Percentiles rank a stretch among this genome's conserved stretches.
These are phyloP conservation scores for Drosophila niveifrons DNA, from an alignment of 2,888 invertebrate species.

Conservation along the genomic window DNA sequence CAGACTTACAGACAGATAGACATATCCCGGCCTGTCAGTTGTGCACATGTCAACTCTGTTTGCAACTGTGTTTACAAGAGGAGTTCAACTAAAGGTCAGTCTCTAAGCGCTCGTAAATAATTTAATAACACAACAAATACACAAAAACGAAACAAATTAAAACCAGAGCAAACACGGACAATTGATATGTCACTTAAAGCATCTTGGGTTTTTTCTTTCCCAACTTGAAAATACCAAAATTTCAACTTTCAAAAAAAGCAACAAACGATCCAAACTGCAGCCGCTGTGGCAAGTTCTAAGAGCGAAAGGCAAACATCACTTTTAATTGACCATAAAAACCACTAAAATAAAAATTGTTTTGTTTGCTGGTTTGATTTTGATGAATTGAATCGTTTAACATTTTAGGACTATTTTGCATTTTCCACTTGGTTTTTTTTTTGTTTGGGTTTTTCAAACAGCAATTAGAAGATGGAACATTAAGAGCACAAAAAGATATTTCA, in stretches of 20 bases:
- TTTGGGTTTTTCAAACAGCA: slow-evolving; percentile 42
- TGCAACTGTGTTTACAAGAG: slow-evolving; percentile 19
- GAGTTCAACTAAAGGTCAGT: slow-evolving; percentile 59
- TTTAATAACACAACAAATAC: slow-evolving; percentile 47
- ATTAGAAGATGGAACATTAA: slow-evolving; percentile 44
- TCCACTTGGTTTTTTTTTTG: slow-evolving; percentile 43
- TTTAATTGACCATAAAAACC: slow-evolving; percentile 56
- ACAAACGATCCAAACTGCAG: slow-evolving; percentile 31
- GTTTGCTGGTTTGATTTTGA: slow-evolving; percentile 52
- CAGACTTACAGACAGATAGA: background rate
- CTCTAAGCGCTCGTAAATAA: slow-evolving; percentile 57
- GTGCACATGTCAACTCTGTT: slow-evolving; percentile 26
- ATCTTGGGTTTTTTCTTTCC: slow-evolving; percentile 51
- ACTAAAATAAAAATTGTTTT: slow-evolving; percentile 16
- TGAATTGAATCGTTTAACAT: slow-evolving; percentile 59
- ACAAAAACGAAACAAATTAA: slow-evolving; percentile 13
- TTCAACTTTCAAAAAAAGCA: slow-evolving; percentile 66
- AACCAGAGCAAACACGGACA: slow-evolving; percentile 36
- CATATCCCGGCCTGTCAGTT: slow-evolving; percentile 25
- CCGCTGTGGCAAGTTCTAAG: slow-evolving; percentile 49
- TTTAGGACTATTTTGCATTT: slow-evolving; percentile 68
- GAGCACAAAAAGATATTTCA: slow-evolving; percentile 13
- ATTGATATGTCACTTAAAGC: slow-evolving; percentile 54
- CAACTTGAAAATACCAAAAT: slow-evolving; percentile 62
- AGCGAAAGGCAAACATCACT: slow-evolving; percentile 41